A percentile compares a stretch with the other conserved stretches of the same genome.
phyloP scores from a whole-genome alignment of 2,797 vertebrate genomes.

The Simalia tracyae region DNA sequence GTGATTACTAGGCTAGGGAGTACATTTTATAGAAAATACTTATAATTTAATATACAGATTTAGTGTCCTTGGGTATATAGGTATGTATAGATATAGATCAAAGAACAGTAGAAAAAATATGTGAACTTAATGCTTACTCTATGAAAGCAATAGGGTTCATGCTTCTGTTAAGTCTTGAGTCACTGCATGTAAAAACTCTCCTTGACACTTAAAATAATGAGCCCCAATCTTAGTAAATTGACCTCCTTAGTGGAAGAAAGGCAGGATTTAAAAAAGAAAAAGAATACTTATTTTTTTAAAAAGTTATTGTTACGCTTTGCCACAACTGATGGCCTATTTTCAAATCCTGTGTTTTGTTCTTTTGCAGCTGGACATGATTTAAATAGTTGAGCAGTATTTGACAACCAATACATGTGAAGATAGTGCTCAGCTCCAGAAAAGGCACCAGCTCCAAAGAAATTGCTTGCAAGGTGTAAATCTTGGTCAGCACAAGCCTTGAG shows the following conservation, averaged over 20 bases:
- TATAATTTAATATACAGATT: neutral
- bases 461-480: constrained; percentile 34
- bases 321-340: constrained; percentile 20
- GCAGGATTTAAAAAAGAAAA: neutral
- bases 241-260: neutral
- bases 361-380: constrained; percentile 95
- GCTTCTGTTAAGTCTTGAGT: neutral
- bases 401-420: constrained; percentile 19
- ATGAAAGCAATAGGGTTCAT: neutral
- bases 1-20: neutral
- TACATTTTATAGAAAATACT: neutral
- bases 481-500: constrained; percentile 17
- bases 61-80: neutral
- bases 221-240: neutral
- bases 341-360: constrained; percentile 54
- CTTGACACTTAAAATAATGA: neutral
- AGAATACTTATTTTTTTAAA: neutral
- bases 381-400: constrained; percentile 30
- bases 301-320: neutral
- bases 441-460: constrained; percentile 7
- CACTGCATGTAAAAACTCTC: neutral
- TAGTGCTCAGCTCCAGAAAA: constrained; percentile 22
- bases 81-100: neutral
- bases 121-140: neutral
- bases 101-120: neutral